These are phyloP conservation scores for Saguinus midas DNA, from an alignment of 2,113 vertebrate species.

Conservation along the genomic window DNA sequence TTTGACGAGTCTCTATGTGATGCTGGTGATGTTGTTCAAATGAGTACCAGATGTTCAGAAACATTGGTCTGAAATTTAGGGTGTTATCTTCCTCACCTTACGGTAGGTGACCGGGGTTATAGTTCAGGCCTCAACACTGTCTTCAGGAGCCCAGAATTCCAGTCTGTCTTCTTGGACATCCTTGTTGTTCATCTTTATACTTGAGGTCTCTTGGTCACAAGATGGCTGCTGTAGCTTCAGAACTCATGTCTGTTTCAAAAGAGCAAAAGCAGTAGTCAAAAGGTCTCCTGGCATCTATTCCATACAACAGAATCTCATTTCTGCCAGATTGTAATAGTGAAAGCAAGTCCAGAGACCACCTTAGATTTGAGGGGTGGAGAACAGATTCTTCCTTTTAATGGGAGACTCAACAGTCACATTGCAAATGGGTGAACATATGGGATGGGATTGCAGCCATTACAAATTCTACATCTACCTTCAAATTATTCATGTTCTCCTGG, in stretches of 20 bases:
- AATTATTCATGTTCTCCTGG: neutral
- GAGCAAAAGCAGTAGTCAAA: neutral
- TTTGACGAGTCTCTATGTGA: neutral
- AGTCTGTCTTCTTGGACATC: neutral
- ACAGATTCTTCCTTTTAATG: accelerated
- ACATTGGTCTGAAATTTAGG: neutral
- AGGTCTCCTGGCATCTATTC: neutral
- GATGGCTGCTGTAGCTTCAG: neutral
- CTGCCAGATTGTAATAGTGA: neutral
- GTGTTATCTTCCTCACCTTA: neutral
- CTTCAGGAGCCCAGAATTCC: neutral
- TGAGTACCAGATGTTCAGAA: neutral
- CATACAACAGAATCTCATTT: neutral
- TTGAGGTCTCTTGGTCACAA: neutral
- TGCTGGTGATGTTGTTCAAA: neutral
- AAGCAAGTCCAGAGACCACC: neutral
- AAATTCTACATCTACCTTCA: neutral
- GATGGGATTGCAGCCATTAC: neutral
- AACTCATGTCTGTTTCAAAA: neutral
- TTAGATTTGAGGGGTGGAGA: neutral
- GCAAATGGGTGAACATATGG: accelerated
- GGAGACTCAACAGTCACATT: accelerated
- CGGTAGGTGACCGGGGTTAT: no score
- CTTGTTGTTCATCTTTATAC: neutral
- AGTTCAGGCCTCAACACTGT: neutral